Evolutionary conservation across 2,888 invertebrate genomes (phyloP), one percentile per base, ranked within the genome.

Genomic region (Drosophila merina): DNA sequence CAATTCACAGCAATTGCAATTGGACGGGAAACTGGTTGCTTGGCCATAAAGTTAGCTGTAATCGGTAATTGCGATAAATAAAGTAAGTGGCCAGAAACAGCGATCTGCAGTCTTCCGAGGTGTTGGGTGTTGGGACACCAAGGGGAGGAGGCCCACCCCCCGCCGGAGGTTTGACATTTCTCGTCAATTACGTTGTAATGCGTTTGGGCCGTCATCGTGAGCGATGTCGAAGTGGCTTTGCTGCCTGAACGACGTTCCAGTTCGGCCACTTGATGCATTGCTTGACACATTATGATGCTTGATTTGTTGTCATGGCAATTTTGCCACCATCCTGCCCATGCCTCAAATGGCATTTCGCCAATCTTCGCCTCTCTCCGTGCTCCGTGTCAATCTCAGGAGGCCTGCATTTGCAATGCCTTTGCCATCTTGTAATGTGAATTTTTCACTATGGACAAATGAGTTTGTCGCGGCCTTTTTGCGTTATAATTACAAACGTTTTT

Each of bases 111-210:
- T 36, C 36, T 12, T 36, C 12, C 12, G 44, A 51, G 49, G 62
- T 63, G 63, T 58, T 57, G 57, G 49, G 62, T 63, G 63, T 58
- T 57, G 57, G 12, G 12, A 47, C 38, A 54, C 38, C 33, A 31
- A 47, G 4, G 30, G 48, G 26, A 31, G 28, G 25, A n/a, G 8
- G 0, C 5, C 26, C 12, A 6, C n/a, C 7, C 25, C 5, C 14
- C 7, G 8, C 25, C 57, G 69, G 79, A 85, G 90, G 88, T 89
- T 82, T 89, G 89, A 84, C 88, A 89, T 88, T 89, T 79, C 88
- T 82, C 90, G 88, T 87, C 88, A 89, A 88, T 88, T 88, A 89
- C 88, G 86, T 86, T 88, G 89, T 89, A 87, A 85, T 88, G 83
- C 76, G 73, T 72, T 78, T 76, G 72, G 54, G 30, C 55, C 60